Evolutionary conservation across 2,888 invertebrate genomes (phyloP), one percentile per base, ranked within the genome.

Genomic region (Ernsta delagoae): DNA sequence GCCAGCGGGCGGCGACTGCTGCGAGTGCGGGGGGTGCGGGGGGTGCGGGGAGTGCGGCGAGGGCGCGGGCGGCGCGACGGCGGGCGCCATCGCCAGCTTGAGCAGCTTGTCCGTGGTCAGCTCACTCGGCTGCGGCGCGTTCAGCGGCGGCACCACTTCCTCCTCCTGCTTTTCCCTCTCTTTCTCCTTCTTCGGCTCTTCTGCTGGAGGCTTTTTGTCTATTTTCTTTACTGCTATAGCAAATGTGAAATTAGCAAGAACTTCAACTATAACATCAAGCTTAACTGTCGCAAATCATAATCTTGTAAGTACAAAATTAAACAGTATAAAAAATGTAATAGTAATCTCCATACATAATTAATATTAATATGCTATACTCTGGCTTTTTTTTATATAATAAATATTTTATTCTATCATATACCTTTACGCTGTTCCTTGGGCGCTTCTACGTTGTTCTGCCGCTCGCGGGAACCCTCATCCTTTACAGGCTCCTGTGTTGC

Each of bases 391-490:
- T n/a, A n/a, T n/a, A n/a, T n/a, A n/a, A n/a, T 8, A 41, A 41
- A 8, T 41, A 7, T 7, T 43, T 11, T 11, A 11, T 41, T 36
- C 6, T 3, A 24, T 24, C 24, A 24, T 24, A 1, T 79, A 92
- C 93, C 86, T 83, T 92, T 94, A 59, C 91, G 88, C 76, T 92
- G 92, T 72, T 93, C 93, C 73, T 91, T 92, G 9, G 90, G 84
- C 0, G 77, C 79, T 48, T 92, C 93, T 1, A 78, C 82, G 65
- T 80, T 86, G 72, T 79, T 85, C 68, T 77, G 83, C 11, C 83
- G 81, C 71, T 90, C 91, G 50, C 84, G 83, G 6, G 78, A 70
- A 5, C 75, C 68, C 70, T 90, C 91, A 60, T 89, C 90, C 71
- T 86, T 86, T 11, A 74, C 78, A 0, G 81, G 75, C 65, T 90